A percentile compares a stretch with the other conserved stretches of the same genome.
phyloP scores from a whole-genome alignment of 2,797 vertebrate species.

The Halcyon smyrnensis region DNA sequence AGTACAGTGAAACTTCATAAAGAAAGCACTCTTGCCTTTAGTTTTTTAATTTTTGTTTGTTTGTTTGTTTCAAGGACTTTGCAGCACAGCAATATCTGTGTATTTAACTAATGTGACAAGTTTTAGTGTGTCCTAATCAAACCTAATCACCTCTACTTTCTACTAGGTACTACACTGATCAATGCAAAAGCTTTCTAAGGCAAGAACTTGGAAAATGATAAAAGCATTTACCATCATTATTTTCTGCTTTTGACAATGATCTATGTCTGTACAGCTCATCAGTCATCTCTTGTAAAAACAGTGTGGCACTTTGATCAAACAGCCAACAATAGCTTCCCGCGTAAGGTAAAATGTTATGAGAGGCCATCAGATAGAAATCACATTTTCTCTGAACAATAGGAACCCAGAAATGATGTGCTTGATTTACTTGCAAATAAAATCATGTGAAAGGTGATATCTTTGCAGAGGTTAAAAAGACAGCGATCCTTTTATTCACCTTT shows the following conservation, averaged over 20 bases:
- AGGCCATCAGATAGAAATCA: conserved; percentile 73
- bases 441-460: conserved; percentile 73
- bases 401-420: conserved; percentile 70
- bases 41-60: background rate
- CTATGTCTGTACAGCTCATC: conserved; percentile 74
- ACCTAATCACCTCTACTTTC: conserved; percentile 63
- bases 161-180: conserved; percentile 64
- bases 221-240: conserved; percentile 71
- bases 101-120: conserved; percentile 68
- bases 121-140: conserved; percentile 62
- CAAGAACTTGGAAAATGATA: conserved; percentile 76
- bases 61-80: conserved; percentile 3
- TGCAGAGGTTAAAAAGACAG: conserved; percentile 57
- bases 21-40: background rate
- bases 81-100: conserved; percentile 26
- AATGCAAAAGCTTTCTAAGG: conserved; percentile 73
- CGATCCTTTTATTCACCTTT: conserved; percentile 70
- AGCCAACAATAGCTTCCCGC: conserved; percentile 71
- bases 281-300: conserved; percentile 79
- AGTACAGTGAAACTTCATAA: conserved; percentile 40
- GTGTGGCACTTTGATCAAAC: conserved; percentile 74
- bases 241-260: conserved; percentile 74
- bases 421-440: conserved; percentile 76
- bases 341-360: conserved; percentile 73
- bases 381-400: conserved; percentile 72